Evolutionary conservation across 2,888 invertebrate genomes (phyloP).

Genomic region (Drosophila hawaiiensis): DNA sequence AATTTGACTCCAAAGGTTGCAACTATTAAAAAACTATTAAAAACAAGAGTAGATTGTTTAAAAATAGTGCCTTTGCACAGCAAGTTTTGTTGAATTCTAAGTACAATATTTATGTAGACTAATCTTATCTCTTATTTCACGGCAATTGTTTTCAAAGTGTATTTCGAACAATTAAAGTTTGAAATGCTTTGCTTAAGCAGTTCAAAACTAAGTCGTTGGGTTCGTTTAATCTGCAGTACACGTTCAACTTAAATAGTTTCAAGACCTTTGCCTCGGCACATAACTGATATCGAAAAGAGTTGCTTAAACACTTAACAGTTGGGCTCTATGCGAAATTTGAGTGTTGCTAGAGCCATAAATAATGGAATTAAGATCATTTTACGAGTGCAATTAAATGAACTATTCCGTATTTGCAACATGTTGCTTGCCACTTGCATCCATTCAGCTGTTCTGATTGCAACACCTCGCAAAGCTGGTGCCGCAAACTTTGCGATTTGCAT

Average conservation of each 20-base stretch:
- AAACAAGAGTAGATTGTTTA: neutral
- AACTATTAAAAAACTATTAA: neutral
- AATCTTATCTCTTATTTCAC: neutral
- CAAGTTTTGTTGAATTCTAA: neutral
- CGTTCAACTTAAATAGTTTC: neutral
- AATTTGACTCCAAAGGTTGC: neutral
- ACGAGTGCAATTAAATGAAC: constrained; percentile 37
- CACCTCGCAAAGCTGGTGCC: constrained; percentile 26
- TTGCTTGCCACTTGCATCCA: constrained; percentile 17
- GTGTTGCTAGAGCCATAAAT: constrained; percentile 9
- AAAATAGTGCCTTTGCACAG: neutral
- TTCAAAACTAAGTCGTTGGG: neutral
- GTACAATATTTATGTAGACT: neutral
- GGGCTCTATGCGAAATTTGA: neutral
- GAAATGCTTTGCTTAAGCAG: neutral
- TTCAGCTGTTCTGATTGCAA: constrained; percentile 53
- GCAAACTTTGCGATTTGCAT: constrained; percentile 26
- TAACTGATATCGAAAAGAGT: neutral
- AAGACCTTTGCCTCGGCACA: constrained; percentile 5
- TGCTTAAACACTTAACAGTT: neutral
- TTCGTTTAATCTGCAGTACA: neutral
- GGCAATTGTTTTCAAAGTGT: neutral
- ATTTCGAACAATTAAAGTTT: neutral
- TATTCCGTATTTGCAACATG: constrained; percentile 31
- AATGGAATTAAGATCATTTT: constrained; percentile 15